Base-by-base conservation (phyloP, 2,888 invertebrate genomes). In the Miltochrista miniata region DNA sequence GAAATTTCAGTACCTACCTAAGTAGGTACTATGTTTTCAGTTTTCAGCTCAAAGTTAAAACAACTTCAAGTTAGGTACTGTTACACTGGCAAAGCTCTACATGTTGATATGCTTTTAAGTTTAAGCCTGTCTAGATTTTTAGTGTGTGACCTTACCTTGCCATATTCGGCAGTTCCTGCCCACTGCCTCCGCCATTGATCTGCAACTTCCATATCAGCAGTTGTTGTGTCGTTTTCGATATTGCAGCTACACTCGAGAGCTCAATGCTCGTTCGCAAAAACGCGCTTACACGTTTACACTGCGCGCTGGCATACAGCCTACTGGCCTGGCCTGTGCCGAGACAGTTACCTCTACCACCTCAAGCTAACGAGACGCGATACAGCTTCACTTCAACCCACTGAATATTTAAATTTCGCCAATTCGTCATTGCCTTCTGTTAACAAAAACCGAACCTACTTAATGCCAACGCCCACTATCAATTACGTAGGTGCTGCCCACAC, bases 121-220 rank as follows among this genome's bases (percentile, higher is more conserved):
- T 45, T 38, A 38, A 39, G 38, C 10, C 37, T 45, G n/a, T 31
- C 47, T 36, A 39, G 58, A 60, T 64, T 62, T 24, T 53, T 33
- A 52, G 52, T 60, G n/a, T 56, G 54, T 58, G 69, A 61, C 62
- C 81, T 85, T 69, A 91, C 91, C 83, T 91, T 90, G 69, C 91
- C 91, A 79, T 87, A 91, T 79, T 91, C 91, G 68, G 91, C 91
- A 43, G 87, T 83, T 59, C 91, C 91, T 61, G 91, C 84, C 91
- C 91, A 91, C 83, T 90, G 82, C 74, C 87, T 80, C 65, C 86
- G 86, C 91, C 91, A 91, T 79, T 90, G 90, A 75, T 86, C 90
- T 68, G 88, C 90, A 64, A 91, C 83, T 82, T 91, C 90, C 90
- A 91, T 90, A 64, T 76, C 74, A 64, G 67, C 67, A 64, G 61